Evolutionary conservation across 2,113 vertebrate species (phyloP).

Genomic region (Lasiurus borealis): DNA sequence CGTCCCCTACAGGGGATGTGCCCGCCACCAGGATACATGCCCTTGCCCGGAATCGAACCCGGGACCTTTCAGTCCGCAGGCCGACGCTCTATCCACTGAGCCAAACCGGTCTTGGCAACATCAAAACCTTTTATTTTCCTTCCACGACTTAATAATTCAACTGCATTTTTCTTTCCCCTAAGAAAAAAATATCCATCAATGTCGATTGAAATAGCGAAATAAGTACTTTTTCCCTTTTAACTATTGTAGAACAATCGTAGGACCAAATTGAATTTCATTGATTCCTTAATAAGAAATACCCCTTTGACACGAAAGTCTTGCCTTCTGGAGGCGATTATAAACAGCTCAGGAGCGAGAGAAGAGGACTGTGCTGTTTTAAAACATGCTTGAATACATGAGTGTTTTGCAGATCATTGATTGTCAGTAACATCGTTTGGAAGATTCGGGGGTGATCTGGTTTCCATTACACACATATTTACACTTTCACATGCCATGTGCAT

Average conservation of each 20-base stretch:
- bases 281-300: slow-evolving; percentile 55
- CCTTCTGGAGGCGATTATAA: slow-evolving; percentile 57
- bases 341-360: slow-evolving; percentile 51
- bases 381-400: slow-evolving; percentile 62
- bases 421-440: slow-evolving; percentile 71
- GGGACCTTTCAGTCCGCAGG: too few relatives aligned
- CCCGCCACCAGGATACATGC: too few relatives aligned
- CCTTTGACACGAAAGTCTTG: slow-evolving; percentile 62
- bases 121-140: slow-evolving; percentile 19
- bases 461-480: slow-evolving; percentile 87
- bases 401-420: slow-evolving; percentile 73
- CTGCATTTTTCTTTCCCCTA: not conserved
- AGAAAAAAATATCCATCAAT: not conserved
- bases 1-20: too few relatives aligned
- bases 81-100: too few relatives aligned
- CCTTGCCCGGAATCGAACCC: too few relatives aligned
- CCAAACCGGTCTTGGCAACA: not conserved
- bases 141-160: not conserved
- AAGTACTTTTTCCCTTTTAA: not conserved
- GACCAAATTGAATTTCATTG: not conserved
- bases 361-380: slow-evolving; percentile 59
- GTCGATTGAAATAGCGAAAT: not conserved
- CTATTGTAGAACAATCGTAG: slow-evolving; percentile 34
- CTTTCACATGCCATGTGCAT: slow-evolving; percentile 85
- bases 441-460: slow-evolving; percentile 84